Conservation (phyloP, 2,113 vertebrate species). For the Coryphaenoides rupestris region DNA sequence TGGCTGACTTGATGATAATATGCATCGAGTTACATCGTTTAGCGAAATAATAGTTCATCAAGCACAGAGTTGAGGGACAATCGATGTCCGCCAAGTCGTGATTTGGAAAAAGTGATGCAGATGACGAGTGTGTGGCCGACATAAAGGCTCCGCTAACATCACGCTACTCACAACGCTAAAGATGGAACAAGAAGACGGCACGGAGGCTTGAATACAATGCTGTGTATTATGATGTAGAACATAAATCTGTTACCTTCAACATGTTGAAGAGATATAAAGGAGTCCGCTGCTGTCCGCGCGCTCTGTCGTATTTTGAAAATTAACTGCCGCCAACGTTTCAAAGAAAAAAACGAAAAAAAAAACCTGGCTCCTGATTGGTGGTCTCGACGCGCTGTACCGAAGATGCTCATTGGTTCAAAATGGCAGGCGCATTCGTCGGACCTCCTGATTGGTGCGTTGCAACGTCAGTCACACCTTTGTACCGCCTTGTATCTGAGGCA, state of each 20-base stretch:
- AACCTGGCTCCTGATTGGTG: background rate
- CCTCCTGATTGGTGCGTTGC: constrained; percentile 15
- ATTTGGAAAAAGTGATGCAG: too few species aligned
- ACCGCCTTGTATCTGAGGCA: constrained; percentile 6
- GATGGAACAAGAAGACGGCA: too few species aligned
- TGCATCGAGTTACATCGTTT: too few species aligned
- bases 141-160: too few species aligned
- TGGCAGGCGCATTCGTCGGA: fast-evolving
- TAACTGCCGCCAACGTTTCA: constrained; percentile 57
- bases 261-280: background rate
- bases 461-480: background rate
- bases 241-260: constrained; percentile 52
- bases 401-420: constrained; percentile 38
- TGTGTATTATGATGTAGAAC: background rate
- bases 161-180: too few species aligned
- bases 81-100: too few species aligned
- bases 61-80: too few species aligned
- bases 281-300: too few species aligned
- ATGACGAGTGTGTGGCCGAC: too few species aligned
- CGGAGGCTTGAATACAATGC: background rate
- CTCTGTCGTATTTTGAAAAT: background rate
- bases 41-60: too few species aligned
- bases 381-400: constrained; percentile 4
- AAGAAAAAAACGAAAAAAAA: constrained; percentile 42
- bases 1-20: too few species aligned